phyloP scores from a whole-genome alignment of 1,140 invertebrate species.

The Ceratitis capitata region DNA sequence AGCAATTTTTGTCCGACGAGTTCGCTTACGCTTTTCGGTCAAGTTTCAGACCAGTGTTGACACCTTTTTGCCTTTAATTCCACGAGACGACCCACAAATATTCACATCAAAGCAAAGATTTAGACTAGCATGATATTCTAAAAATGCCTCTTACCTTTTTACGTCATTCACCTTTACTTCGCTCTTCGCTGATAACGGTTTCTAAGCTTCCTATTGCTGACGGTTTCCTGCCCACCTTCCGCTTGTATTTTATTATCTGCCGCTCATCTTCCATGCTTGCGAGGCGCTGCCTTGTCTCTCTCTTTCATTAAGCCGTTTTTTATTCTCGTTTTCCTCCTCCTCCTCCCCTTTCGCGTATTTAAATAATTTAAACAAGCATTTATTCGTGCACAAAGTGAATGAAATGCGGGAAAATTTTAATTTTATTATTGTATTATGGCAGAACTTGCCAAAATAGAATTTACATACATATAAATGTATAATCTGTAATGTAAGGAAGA shows the following conservation, averaged over 20 bases:
- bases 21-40: neutral
- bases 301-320: neutral
- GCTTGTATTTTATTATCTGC: too few species aligned
- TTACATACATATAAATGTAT: too few species aligned
- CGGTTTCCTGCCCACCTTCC: neutral
- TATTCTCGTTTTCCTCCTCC: too few species aligned
- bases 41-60: neutral
- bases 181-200: neutral
- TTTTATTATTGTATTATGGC: constrained; percentile 11
- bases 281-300: neutral
- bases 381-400: neutral
- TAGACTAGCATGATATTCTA: neutral
- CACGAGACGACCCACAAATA: neutral
- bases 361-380: neutral
- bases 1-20: neutral
- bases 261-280: too few species aligned
- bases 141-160: neutral
- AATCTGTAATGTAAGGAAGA: too few species aligned
- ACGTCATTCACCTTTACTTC: neutral
- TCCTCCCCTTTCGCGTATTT: neutral
- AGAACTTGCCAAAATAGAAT: neutral
- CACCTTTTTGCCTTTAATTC: too few species aligned
- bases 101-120: constrained; percentile 24
- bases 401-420: neutral
- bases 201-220: neutral